Evolutionary conservation across 2,888 invertebrate species (phyloP).

Genomic region (Ceraclea dissimilis): DNA sequence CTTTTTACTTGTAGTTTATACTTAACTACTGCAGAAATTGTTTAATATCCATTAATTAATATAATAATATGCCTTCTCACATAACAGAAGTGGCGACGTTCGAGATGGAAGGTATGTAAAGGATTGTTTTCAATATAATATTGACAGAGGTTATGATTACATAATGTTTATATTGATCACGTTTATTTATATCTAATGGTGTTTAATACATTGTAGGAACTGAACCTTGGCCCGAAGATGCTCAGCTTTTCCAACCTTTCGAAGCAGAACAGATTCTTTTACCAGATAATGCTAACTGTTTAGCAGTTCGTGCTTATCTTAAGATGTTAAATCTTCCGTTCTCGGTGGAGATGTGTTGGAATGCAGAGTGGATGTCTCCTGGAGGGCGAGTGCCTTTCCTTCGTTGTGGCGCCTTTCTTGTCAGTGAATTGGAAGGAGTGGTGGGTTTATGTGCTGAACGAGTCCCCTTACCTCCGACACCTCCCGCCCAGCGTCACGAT

Average conservation of each 20-base stretch:
- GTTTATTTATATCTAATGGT: neutral
- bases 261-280: constrained; percentile 90
- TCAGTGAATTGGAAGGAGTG: constrained; percentile 87
- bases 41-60: too few species aligned
- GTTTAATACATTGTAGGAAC: neutral
- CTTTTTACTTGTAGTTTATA: too few species aligned
- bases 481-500: constrained; percentile 67
- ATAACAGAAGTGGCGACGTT: constrained; percentile 10
- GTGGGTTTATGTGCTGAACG: constrained; percentile 83
- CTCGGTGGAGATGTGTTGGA: constrained; percentile 72
- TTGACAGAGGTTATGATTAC: neutral
- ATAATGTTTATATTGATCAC: neutral
- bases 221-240: constrained; percentile 87
- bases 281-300: constrained; percentile 88
- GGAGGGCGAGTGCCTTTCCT: constrained; percentile 90
- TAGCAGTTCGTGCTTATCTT: constrained; percentile 87
- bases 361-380: constrained; percentile 96
- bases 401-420: constrained; percentile 79
- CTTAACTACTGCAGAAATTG: too few species aligned
- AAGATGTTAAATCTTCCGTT: constrained; percentile 87
- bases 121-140: neutral
- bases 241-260: constrained; percentile 79
- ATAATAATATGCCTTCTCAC: constrained; percentile 11
- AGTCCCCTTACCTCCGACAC: constrained; percentile 64
- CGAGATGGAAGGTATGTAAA: constrained; percentile 12